A percentile compares a stretch with the other conserved stretches of the same genome.
Evolutionary conservation across 1,140 invertebrate species (phyloP).

Genomic region (Drosophila pectinifera): DNA sequence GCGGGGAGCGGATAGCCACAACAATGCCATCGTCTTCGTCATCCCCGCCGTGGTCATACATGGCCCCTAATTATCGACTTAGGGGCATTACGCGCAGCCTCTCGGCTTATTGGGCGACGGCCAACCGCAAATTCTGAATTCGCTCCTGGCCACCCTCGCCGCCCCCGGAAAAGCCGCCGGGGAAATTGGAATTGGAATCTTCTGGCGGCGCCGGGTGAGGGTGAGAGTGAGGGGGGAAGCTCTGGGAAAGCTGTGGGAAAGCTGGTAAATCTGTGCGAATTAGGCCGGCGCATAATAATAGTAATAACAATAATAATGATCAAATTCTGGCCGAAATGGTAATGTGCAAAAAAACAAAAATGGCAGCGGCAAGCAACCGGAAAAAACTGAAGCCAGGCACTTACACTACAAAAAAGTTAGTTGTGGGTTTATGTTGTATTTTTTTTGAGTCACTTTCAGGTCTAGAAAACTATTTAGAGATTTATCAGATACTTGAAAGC

Average conservation of each 20-base stretch:
- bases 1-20: constrained; percentile 4
- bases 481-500: too few relatives aligned
- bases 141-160: not conserved
- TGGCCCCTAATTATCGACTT: constrained; percentile 54
- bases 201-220: not conserved
- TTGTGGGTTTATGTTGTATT: too few relatives aligned
- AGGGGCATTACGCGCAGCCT: constrained; percentile 29
- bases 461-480: not conserved
- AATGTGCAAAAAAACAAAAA: not conserved
- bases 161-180: not conserved
- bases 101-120: constrained; percentile 45
- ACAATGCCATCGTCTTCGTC: constrained; percentile 12
- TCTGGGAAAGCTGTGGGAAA: not conserved
- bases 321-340: constrained; percentile 19
- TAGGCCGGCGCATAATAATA: constrained; percentile 31
- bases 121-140: constrained; percentile 19
- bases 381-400: not conserved
- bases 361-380: not conserved
- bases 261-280: constrained; percentile 54
- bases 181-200: constrained; percentile 1
- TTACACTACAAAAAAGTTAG: not conserved
- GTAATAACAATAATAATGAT: constrained; percentile 41
- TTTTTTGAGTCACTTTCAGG: not conserved
- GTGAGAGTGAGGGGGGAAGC: not conserved
- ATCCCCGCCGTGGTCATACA: not conserved